phyloP scores from a whole-genome alignment of 2,888 invertebrate species.

The Drosophila phalerata region DNA sequence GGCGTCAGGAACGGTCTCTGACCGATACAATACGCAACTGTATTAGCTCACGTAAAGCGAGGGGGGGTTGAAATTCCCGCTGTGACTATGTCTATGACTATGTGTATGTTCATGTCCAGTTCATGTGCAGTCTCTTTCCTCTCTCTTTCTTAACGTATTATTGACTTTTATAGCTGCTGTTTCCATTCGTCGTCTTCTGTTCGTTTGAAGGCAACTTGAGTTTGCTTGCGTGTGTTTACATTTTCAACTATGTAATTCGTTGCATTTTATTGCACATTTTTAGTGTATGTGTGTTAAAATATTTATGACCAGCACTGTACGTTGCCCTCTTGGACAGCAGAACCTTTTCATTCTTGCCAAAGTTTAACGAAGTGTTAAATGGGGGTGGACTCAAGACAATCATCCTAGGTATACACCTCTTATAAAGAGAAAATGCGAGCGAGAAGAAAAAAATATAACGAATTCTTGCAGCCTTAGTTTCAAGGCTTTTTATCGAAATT shows the following conservation, averaged over 20 bases:
- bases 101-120: constrained; percentile 17
- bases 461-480: neutral
- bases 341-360: constrained; percentile 52
- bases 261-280: constrained; percentile 76
- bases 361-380: constrained; percentile 81
- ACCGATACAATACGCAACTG: constrained; percentile 72
- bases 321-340: constrained; percentile 40
- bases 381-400: constrained; percentile 41
- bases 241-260: constrained; percentile 81
- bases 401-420: constrained; percentile 11
- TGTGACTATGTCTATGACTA: neutral
- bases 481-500: constrained; percentile 76
- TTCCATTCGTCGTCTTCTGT: constrained; percentile 41
- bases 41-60: constrained; percentile 73
- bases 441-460: neutral
- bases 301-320: constrained; percentile 62
- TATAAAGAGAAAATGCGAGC: neutral
- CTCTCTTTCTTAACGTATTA: constrained; percentile 50
- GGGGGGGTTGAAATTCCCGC: neutral
- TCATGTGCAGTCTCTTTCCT: constrained; percentile 34
- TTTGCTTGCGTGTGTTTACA: constrained; percentile 71
- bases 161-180: constrained; percentile 72
- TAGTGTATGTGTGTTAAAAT: constrained; percentile 60
- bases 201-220: constrained; percentile 19
- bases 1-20: constrained; percentile 21